Evolutionary conservation across 2,113 vertebrate species (phyloP).

Genomic region (Odobenus rosmarus): DNA sequence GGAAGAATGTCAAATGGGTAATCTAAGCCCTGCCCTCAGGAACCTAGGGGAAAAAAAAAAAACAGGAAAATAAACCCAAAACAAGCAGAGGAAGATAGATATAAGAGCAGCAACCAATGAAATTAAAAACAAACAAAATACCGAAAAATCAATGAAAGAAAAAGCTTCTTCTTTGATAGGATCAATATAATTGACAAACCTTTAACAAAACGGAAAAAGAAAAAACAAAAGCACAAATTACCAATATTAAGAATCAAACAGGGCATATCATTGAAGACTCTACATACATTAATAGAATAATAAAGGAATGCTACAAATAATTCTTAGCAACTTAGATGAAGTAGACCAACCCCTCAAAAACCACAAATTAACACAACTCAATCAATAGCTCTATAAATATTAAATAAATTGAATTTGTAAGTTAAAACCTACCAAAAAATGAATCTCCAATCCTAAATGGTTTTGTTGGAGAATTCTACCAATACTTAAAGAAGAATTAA

Average conservation of each 20-base stretch:
- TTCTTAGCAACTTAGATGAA: not conserved
- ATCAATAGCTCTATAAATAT: not conserved
- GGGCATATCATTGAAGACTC: not conserved
- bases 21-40: not conserved
- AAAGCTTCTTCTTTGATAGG: not conserved
- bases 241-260: not conserved
- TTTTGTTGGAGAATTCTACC: not conserved
- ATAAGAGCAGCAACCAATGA: not conserved
- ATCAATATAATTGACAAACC: not conserved
- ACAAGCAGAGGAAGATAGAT: not conserved
- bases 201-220: not conserved
- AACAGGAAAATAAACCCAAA: not conserved
- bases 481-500: not conserved
- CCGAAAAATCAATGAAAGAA: not conserved
- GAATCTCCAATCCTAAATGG: not conserved
- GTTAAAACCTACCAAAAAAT: not conserved
- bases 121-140: not conserved
- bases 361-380: not conserved
- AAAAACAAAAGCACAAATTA: not conserved
- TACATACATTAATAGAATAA: not conserved
- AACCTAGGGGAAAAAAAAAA: not conserved
- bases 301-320: not conserved
- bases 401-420: not conserved
- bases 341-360: not conserved
- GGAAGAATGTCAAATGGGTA: not conserved